Conservation (phyloP, 2,113 vertebrate genomes). For the Elephas maximus region DNA sequence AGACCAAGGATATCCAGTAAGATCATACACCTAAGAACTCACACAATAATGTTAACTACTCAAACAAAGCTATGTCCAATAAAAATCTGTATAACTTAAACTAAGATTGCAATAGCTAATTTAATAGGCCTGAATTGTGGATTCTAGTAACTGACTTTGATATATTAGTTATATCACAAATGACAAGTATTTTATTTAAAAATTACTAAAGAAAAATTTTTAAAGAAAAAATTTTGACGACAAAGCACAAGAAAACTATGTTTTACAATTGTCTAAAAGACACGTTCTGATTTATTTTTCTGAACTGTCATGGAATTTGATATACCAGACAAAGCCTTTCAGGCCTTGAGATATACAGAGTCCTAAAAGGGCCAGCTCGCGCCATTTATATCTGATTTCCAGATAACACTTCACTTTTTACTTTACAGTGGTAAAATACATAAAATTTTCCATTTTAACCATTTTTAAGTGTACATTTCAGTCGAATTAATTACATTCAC, state of each 20-base stretch:
- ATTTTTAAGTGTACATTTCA: background rate
- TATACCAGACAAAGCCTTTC: background rate
- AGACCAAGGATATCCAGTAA: background rate
- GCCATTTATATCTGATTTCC: slow-evolving; percentile 4
- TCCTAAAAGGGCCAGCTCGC: background rate
- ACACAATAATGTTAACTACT: background rate
- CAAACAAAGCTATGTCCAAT: background rate
- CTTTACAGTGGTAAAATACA: background rate
- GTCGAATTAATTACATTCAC: background rate
- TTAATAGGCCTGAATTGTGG: background rate
- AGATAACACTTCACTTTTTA: background rate
- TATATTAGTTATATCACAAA: slow-evolving; percentile 11
- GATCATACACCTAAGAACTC: background rate
- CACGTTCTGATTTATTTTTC: background rate
- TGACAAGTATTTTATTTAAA: slow-evolving; percentile 53
- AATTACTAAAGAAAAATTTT: slow-evolving; percentile 39
- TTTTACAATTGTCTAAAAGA: background rate
- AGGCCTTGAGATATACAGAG: background rate
- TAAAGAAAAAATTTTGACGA: background rate
- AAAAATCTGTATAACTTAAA: slow-evolving; percentile 6
- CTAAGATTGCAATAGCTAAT: background rate
- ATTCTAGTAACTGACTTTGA: slow-evolving; percentile 19
- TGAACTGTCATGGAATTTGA: slow-evolving; percentile 28
- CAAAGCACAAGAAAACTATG: slow-evolving; percentile 28
- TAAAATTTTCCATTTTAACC: background rate